Evolutionary conservation across 2,113 vertebrate species (phyloP).

Genomic region (Psephotus haematonotus): DNA sequence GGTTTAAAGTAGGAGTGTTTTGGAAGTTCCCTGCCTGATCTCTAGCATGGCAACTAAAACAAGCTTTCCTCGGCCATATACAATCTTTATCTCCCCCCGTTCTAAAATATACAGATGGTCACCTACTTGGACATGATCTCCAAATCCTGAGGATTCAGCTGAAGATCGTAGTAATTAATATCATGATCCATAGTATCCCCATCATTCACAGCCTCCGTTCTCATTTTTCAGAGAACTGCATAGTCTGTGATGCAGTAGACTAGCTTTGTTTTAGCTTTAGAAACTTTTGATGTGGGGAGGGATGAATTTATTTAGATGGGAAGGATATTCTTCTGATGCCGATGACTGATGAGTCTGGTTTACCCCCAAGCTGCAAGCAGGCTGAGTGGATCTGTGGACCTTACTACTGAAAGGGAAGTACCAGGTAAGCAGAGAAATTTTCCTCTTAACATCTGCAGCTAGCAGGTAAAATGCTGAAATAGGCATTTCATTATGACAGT

Average conservation of each 20-base stretch:
- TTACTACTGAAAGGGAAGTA: slow-evolving; percentile 50
- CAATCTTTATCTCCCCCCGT: background rate
- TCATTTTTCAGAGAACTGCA: background rate
- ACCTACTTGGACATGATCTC: background rate
- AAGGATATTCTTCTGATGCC: background rate
- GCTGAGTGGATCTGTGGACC: slow-evolving; percentile 54
- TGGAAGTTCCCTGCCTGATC: background rate
- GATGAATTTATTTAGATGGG: background rate
- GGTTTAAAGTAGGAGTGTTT: background rate
- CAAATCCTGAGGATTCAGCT: background rate
- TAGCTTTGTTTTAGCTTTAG: slow-evolving; percentile 1
- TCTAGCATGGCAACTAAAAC: background rate
- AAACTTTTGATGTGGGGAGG: background rate
- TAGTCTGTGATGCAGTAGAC: background rate
- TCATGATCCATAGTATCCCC: background rate
- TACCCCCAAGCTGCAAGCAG: slow-evolving; percentile 57
- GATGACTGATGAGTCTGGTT: slow-evolving; percentile 51
- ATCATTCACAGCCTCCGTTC: background rate
- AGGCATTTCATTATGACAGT: background rate
- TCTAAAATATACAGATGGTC: background rate
- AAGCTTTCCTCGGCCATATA: background rate
- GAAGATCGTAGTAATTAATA: background rate
- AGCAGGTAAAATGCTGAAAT: slow-evolving; percentile 9
- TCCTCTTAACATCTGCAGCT: background rate
- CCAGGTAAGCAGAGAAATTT: slow-evolving; percentile 52